Conservation (phyloP, 1,140 invertebrate genomes). For the Pinna nobilis region DNA sequence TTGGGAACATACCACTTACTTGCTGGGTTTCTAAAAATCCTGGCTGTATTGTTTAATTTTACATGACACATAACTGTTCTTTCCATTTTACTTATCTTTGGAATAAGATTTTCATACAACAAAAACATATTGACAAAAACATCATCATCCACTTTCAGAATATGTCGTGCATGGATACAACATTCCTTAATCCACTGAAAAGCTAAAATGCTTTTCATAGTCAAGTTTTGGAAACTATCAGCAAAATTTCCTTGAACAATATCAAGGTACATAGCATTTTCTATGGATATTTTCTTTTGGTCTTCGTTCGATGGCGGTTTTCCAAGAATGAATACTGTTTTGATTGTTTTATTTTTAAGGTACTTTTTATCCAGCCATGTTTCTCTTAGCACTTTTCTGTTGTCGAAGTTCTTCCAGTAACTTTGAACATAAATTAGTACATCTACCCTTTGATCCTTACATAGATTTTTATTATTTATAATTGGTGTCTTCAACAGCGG, state of each 20-base stretch:
- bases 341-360: conserved; percentile 37
- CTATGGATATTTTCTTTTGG: conserved; percentile 40
- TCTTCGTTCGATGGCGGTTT: conserved; percentile 70
- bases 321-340: conserved; percentile 83
- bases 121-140: conserved; percentile 85
- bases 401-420: conserved; percentile 40
- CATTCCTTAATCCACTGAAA: conserved; percentile 83
- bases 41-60: background rate
- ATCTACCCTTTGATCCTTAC: too few relatives aligned
- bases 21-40: background rate
- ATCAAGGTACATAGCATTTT: conserved; percentile 50
- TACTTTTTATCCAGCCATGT: conserved; percentile 62
- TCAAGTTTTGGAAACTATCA: conserved; percentile 63
- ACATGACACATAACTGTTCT: background rate
- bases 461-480: too few relatives aligned
- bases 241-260: conserved; percentile 65
- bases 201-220: conserved; percentile 84
- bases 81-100: too few relatives aligned
- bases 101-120: conserved; percentile 27
- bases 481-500: too few relatives aligned
- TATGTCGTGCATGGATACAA: conserved; percentile 81
- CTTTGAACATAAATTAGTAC: background rate
- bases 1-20: conserved; percentile 21
- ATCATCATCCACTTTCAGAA: conserved; percentile 94
- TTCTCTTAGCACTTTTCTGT: conserved; percentile 53